phyloP scores from a whole-genome alignment of 2,888 invertebrate genomes.

The Polyploca ridens region DNA sequence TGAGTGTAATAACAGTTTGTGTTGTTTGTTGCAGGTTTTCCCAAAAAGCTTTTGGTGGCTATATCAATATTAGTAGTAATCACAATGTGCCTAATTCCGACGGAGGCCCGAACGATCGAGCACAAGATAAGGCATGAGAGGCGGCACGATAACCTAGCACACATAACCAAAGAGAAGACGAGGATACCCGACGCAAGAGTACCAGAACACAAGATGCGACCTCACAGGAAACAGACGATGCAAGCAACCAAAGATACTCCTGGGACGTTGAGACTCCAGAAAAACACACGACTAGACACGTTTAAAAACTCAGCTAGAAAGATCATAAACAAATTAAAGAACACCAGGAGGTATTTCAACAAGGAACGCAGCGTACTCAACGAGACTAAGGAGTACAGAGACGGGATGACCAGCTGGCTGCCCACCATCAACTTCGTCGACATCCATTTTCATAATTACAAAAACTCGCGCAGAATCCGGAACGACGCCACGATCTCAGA shows the following conservation, averaged over 20 bases:
- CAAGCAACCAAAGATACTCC: constrained; percentile 60
- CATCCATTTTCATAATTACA: constrained; percentile 69
- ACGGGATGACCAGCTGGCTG: constrained; percentile 73
- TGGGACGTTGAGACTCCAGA: constrained; percentile 46
- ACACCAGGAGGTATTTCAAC: constrained; percentile 66
- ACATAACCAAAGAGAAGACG: constrained; percentile 52
- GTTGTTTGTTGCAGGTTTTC: constrained; percentile 75
- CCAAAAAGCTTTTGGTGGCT: constrained; percentile 82
- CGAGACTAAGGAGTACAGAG: constrained; percentile 65
- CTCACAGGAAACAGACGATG: constrained; percentile 44
- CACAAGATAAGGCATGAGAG: constrained; percentile 67
- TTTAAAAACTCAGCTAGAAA: constrained; percentile 66
- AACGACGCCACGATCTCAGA: constrained; percentile 58
- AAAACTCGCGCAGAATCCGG: constrained; percentile 37
- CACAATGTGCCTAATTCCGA: constrained; percentile 73
- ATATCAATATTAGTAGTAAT: constrained; percentile 72
- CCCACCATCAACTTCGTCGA: constrained; percentile 75
- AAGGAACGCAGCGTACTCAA: constrained; percentile 61
- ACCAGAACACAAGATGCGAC: constrained; percentile 44
- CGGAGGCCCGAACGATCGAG: constrained; percentile 63
- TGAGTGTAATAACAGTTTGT: neutral
- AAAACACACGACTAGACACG: constrained; percentile 52
- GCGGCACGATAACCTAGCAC: constrained; percentile 48
- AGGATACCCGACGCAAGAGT: constrained; percentile 35
- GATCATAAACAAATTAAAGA: constrained; percentile 67